Base-by-base conservation (phyloP, 2,113 vertebrate species). In the Centropristis striata region DNA sequence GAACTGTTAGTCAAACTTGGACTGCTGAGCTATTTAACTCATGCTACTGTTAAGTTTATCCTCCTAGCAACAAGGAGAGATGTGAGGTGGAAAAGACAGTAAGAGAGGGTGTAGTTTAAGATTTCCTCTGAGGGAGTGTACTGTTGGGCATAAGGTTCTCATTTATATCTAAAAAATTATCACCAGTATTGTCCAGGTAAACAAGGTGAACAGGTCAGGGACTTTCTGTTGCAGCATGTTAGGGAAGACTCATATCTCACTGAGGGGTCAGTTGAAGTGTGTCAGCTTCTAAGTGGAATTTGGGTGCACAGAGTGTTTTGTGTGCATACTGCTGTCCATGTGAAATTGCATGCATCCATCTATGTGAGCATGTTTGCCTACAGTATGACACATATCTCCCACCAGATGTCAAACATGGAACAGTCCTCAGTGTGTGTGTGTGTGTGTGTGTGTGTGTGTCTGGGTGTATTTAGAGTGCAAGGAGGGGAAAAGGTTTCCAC, bases 321-420 rank as follows among this genome's bases (percentile, higher is more conserved):
- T 14, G 25, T 53, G 53, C 20, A 39, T 41, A 8, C 18, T 42
- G 16, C 39, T 58, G 60, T 58, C 21, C 23, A 50, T 76, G 25
- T 13, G 71, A 68, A 61, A 37, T 21, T 1, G 13, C 21, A 59
- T 37, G 20, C 49, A 71, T 65, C 27, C 27, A 36, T 55, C 39
- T 53, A n/a, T 50, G 32, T 1, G 3, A 76, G 54, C 3, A 50
- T 73, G 41, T 73, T 69, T 77, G 65, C 70, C 69, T 53, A 53
- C 42, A 80, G 14, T 47, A 54, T 65, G 70, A 86, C 63, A 68
- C 61, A 36, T 72, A 67, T 80, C 75, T 75, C 44, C 37, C 50
- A 80, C 37, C 50, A 80, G 47, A 55, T 70, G 76, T 80, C 87
- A 85, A 74, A 90, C 49, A 83, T 57, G 71, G 81, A 81, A 32